phyloP scores from a whole-genome alignment of 1,140 invertebrate species.

The Temnothorax longispinosus region DNA sequence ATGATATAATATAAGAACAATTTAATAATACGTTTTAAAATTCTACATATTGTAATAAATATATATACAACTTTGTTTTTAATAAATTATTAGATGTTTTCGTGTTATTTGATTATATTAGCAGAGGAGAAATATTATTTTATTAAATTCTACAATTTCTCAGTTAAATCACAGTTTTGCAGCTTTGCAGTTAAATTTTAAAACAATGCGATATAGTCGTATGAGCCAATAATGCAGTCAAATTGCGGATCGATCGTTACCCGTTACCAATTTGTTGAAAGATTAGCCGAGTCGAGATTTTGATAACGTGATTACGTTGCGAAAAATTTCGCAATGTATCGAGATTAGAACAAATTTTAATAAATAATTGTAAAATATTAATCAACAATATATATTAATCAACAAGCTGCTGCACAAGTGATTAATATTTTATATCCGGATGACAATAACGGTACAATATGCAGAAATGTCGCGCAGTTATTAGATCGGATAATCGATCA shows the following conservation, averaged over 20 bases:
- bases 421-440: conserved; percentile 6
- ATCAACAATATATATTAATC: no score
- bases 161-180: background rate
- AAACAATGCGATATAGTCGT: background rate
- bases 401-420: background rate
- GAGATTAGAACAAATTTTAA: background rate
- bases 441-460: background rate
- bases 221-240: background rate
- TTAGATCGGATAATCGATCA: conserved; percentile 29
- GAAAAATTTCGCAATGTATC: conserved; percentile 10
- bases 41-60: background rate
- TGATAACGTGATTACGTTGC: conserved; percentile 35
- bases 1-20: background rate
- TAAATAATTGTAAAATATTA: background rate
- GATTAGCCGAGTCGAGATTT: background rate
- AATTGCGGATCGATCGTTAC: background rate
- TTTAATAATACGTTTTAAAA: background rate
- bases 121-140: background rate
- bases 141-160: background rate
- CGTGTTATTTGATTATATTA: background rate
- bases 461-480: background rate
- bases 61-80: background rate
- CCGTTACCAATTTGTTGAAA: background rate
- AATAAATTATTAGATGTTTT: background rate
- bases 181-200: background rate